These are phyloP conservation scores for Nansenia antarctica DNA, from an alignment of 2,113 vertebrate species.

Conservation along the genomic window DNA sequence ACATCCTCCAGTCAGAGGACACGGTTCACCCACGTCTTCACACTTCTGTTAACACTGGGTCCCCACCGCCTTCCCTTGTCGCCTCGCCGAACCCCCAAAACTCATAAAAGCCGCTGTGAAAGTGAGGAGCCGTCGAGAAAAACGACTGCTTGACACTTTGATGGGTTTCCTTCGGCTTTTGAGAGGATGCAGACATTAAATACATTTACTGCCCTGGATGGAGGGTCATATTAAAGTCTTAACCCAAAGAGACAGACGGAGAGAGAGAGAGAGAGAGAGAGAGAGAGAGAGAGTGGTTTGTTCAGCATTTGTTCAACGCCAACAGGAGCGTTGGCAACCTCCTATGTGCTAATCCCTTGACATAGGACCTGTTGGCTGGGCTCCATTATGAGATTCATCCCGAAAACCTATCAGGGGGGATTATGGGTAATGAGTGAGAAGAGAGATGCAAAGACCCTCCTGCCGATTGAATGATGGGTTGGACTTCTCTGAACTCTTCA, in stretches of 20 bases:
- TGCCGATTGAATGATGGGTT: slow-evolving; percentile 13
- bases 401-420: slow-evolving; percentile 12
- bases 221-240: slow-evolving; percentile 16
- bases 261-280: not conserved
- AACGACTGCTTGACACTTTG: slow-evolving; percentile 37
- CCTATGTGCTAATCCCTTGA: slow-evolving; percentile 16
- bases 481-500: slow-evolving; percentile 11
- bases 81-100: not conserved
- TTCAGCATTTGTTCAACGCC: too few species aligned
- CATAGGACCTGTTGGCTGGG: slow-evolving; percentile 13
- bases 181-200: slow-evolving; percentile 33
- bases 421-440: slow-evolving; percentile 28
- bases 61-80: not conserved
- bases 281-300: not conserved
- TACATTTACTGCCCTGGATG: slow-evolving; percentile 11
- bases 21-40: slow-evolving; percentile 7
- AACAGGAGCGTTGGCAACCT: slow-evolving; percentile 6
- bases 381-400: slow-evolving; percentile 4
- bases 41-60: slow-evolving; percentile 5
- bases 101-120: slow-evolving; percentile 38
- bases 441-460: slow-evolving; percentile 7
- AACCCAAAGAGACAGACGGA: not conserved
- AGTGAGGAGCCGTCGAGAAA: slow-evolving; percentile 28
- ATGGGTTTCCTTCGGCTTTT: slow-evolving; percentile 32
- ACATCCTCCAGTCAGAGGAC: slow-evolving; percentile 35